A percentile compares a stretch with the other conserved stretches of the same genome.
Conservation (phyloP, 2,888 invertebrate genomes). For the Blastobasis lacticolella region DNA sequence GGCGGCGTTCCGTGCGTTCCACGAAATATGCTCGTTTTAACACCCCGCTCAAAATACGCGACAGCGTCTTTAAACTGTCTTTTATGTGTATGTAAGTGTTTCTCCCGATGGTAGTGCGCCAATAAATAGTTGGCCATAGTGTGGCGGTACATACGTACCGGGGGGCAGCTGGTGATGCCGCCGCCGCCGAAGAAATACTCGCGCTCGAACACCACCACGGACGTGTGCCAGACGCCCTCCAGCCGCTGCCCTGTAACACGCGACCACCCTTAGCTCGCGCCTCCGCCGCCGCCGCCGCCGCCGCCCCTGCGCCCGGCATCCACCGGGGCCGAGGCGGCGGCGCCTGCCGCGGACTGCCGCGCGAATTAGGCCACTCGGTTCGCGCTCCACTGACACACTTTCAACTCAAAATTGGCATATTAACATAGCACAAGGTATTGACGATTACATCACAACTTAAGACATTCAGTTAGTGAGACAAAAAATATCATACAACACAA, state of each 20-base stretch:
- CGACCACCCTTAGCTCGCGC: background rate
- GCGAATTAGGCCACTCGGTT: background rate
- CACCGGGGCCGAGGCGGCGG: background rate
- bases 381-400: background rate
- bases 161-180: constrained; percentile 86
- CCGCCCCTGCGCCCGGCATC: background rate
- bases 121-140: too few species aligned
- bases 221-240: constrained; percentile 96
- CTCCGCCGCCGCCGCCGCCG: background rate
- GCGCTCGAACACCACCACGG: constrained; percentile 87
- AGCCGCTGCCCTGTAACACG: constrained; percentile 81
- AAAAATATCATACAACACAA: too few species aligned
- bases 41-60: too few species aligned
- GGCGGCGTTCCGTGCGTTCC: too few species aligned
- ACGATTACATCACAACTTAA: too few species aligned
- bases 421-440: too few species aligned
- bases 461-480: too few species aligned
- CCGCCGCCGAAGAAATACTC: constrained; percentile 91
- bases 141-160: constrained; percentile 76
- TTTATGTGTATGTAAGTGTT: too few species aligned
- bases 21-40: too few species aligned
- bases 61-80: too few species aligned
- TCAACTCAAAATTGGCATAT: too few species aligned
- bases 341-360: background rate
- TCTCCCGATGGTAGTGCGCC: too few species aligned